Evolutionary conservation across 2,888 invertebrate genomes (phyloP), one percentile per base, ranked within the genome.

Genomic region (Epinotia demarniana): DNA sequence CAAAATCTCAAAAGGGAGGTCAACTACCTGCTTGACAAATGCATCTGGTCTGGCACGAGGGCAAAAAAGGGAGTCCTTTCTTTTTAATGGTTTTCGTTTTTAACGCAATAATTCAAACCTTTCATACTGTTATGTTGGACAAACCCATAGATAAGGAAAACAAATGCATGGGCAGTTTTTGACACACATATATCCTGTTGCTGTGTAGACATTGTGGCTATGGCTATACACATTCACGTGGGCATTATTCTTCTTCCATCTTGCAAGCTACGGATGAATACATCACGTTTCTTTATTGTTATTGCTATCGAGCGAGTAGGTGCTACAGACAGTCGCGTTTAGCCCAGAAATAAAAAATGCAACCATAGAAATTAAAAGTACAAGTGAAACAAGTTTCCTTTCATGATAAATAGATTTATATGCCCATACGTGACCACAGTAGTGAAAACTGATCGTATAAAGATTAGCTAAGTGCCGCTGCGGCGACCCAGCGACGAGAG

Each of bases 401-500:
- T 23, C 6, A 33, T 23, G 43, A 27, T 46, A 12, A 18, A 33
- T 53, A 27, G 53, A 66, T 61, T 75, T 72, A 66, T 67, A 75
- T 62, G 67, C 53, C 62, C 73, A 60, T 33, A 66, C 72, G 43
- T 58, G 16, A 64, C 58, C 53, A 16, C 2, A 53, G 55, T 39
- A 75, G 71, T 71, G 66, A 75, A 75, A 75, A 75, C 61, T 23
- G 60, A 75, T 75, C 64, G 70, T 70, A 64, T 55, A n/a, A 39
- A 53, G 70, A 53, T 75, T 66, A 67, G 66, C 72, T 8, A 57
- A 66, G 63, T 77, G 79, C 80, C 27, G 66, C 66, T 76, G 75
- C 75, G 78, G 73, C 76, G 73, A 76, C 78, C 78, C 78, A 78
- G 79, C 78, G 72, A 53, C n/a, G 75, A 81, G 84, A 89, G 92